Conservation (phyloP, 2,888 invertebrate species). For the Melikaiella ostensackeni region DNA sequence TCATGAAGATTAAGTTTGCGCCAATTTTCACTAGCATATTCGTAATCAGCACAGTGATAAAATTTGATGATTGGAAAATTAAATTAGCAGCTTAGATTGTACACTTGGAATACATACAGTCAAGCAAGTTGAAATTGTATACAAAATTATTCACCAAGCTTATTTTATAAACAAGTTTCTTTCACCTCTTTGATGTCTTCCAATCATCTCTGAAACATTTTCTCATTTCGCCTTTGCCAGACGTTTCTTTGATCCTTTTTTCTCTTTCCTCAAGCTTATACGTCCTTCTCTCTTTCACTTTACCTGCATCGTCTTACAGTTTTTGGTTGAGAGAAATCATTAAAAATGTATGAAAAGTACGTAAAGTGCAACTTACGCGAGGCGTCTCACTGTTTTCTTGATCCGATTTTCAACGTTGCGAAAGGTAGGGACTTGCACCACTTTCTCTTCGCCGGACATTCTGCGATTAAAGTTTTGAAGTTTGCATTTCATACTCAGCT, state of each 20-base stretch:
- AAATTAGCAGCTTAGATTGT: too few species aligned
- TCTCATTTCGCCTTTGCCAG: conserved; percentile 6
- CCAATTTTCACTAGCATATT: too few species aligned
- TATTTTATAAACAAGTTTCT: not conserved
- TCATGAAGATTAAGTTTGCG: too few species aligned
- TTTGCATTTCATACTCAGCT: conserved; percentile 1
- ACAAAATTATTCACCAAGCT: not conserved
- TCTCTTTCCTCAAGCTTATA: conserved; percentile 5
- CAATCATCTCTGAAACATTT: not conserved
- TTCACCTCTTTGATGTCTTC: not conserved
- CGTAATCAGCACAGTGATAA: too few species aligned
- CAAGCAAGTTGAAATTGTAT: too few species aligned
- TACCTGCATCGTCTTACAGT: not conserved
- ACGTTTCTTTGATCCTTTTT: conserved; percentile 5
- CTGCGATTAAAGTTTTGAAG: conserved; percentile 22
- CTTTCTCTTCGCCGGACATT: conserved; percentile 5
- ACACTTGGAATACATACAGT: too few species aligned
- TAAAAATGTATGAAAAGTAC: conserved; percentile 34
- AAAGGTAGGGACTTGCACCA: not conserved
- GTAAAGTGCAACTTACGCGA: conserved; percentile 23
- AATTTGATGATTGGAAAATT: too few species aligned
- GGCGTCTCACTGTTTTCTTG: conserved; percentile 26
- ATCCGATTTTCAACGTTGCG: conserved; percentile 31
- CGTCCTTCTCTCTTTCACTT: not conserved
- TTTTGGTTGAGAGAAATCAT: conserved; percentile 7